Base-by-base conservation (phyloP, 2,797 vertebrate species). In the Dendrocincla fuliginosa region DNA sequence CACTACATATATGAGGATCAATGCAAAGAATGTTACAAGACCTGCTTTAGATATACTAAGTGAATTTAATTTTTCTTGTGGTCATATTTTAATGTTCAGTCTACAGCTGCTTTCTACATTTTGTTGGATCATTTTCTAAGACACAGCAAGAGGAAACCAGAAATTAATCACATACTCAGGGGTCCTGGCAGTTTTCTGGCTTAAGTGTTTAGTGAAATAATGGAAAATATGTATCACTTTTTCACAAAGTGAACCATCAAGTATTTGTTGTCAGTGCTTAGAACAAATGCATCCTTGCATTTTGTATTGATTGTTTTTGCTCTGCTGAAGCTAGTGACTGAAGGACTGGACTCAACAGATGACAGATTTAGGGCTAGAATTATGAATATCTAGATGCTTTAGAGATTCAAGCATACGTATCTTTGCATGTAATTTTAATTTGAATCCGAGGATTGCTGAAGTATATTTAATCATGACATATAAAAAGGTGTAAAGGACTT, bases 21-120 rank as follows among this genome's bases (percentile, higher is more conserved):
- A 4, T 74, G 71, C 30, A 50, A 93, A 74, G 60, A 90, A 70
- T 77, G n/a, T 44, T 56, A 9, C 0, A 0, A 70, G 33, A 87
- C 50, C 39, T 77, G 9, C 53, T 81, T 63, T 65, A 60, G 64
- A 50, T 80, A 61, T 4, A 33, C 23, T 37, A 28, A 81, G 20
- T 46, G 33, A 88, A 67, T 89, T 84, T 73, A 42, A 50, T 73
- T 92, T 77, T 94, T 74, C 19, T 60, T 44, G 24, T 57, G 35
- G 27, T 84, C 6, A 1, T 69, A 83, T 83, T 70, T 77, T 90
- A 33, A 32, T 89, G 47, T 78, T 95, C 46, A 55, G 55, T 94
- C 96, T 95, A 71, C 93, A 93, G 78, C 93, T 97, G 93, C 86
- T 97, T 95, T 96, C 95, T 90, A 83, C 55, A 91, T 97, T 97